Base-by-base conservation (phyloP, 2,888 invertebrate species). In the Drosophila tanythrix region DNA sequence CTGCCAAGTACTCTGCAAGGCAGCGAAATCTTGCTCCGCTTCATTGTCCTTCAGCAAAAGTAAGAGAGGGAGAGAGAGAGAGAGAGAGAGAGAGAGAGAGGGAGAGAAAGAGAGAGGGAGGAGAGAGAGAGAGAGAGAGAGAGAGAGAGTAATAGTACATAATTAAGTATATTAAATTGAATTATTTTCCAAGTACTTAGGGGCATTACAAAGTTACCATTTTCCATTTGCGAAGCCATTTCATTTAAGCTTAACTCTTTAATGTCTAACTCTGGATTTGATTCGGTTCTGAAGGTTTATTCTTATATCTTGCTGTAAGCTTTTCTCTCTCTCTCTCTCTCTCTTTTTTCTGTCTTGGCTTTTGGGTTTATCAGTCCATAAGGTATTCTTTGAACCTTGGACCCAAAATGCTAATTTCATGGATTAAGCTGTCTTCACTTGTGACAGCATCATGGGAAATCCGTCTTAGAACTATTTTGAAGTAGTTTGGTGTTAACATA, bases 131-230 rank as follows among this genome's bases (percentile, higher is more conserved):
- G 21, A 21, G 21, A 15, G 5, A 36, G 13, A 13, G 11, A 2
- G 36, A 15, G 5, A 36, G 15, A 36, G 15, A 15, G 15, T 25
- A 36, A 55, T 64, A 62, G 62, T 69, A 73, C 59, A 74, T 68
- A 79, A 59, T 68, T 69, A 77, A 90, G 79, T 79, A 78, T 79
- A 88, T 86, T 80, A 90, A 90, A 90, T 87, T 82, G 88, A 87
- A 84, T 83, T 89, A 87, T 81, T 76, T 53, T 67, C 62, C 69
- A 75, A 83, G 77, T 74, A 68, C 82, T 76, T 71, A 71, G 71
- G 70, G 64, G 52, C 60, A 78, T 76, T 71, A 67, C 61, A 65
- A 51, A 65, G 62, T 59, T 57, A 36, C 48, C 66, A 70, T 40
- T 35, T 50, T 36, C 21, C 56, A 36, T 40, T 46, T 31, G 69